Evolutionary conservation across 2,113 vertebrate species (phyloP).

Genomic region (Australoheros scitulus): DNA sequence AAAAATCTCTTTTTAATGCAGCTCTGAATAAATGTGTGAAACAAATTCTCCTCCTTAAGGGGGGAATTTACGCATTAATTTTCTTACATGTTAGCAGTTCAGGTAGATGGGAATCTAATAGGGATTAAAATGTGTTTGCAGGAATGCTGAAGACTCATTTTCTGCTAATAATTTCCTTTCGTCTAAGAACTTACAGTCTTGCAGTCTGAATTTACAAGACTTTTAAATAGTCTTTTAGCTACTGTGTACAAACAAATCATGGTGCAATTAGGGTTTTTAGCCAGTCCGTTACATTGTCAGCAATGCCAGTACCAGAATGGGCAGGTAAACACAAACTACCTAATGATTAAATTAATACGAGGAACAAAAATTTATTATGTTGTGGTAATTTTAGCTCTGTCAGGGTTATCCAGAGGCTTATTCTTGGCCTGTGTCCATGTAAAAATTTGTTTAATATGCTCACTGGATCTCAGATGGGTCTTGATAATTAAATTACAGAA

Average conservation of each 20-base stretch:
- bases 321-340: neutral
- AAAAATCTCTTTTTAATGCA: slow-evolving; percentile 38
- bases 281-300: no score
- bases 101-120: slow-evolving; percentile 42
- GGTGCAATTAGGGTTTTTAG: neutral
- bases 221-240: neutral
- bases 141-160: slow-evolving; percentile 10
- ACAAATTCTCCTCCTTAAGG: slow-evolving; percentile 23
- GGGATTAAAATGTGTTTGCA: slow-evolving; percentile 30
- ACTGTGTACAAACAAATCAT: neutral
- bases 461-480: neutral
- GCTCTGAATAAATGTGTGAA: slow-evolving; percentile 35
- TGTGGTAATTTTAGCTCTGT: neutral
- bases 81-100: slow-evolving; percentile 26
- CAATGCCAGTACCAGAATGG: neutral
- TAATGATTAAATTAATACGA: neutral
- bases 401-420: neutral
- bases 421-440: neutral
- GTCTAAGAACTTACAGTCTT: neutral
- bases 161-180: neutral
- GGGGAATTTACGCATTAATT: slow-evolving; percentile 38
- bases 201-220: neutral
- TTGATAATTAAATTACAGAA: neutral
- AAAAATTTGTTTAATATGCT: no score
- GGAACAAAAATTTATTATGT: neutral